Conservation (phyloP, 2,888 invertebrate species). For the Plutella xylostella region DNA sequence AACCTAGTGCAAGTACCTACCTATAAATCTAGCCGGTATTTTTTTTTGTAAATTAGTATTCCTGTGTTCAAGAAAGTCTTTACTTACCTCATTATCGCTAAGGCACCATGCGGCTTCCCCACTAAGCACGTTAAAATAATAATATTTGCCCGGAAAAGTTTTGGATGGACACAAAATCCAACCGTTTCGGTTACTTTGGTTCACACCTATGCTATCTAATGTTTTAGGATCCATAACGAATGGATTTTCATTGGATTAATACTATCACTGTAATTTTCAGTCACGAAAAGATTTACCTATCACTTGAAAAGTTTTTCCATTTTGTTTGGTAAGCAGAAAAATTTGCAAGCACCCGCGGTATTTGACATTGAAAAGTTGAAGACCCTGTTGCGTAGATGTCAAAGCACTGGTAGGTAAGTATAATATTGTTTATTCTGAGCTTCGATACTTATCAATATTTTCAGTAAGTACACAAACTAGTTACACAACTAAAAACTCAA, state of each 20-base stretch:
- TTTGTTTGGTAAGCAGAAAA: no score
- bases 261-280: no score
- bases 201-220: conserved; percentile 15
- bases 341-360: no score
- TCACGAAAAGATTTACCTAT: no score
- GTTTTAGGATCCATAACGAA: conserved; percentile 15
- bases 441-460: no score
- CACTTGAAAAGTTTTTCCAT: no score
- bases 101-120: conserved; percentile 43
- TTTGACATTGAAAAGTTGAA: no score
- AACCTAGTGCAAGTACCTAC: neutral
- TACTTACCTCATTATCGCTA: conserved; percentile 33
- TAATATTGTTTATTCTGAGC: no score
- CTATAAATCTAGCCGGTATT: neutral
- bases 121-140: conserved; percentile 43
- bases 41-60: neutral
- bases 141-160: conserved; percentile 44
- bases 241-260: neutral
- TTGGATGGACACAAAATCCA: conserved; percentile 49
- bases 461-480: no score
- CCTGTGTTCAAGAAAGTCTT: neutral
- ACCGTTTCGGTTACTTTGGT: conserved; percentile 9
- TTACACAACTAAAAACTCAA: conserved; percentile 5
- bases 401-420: no score
- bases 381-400: no score